phyloP scores from a whole-genome alignment of 2,113 vertebrate species.

The Nannobrachium achirus region DNA sequence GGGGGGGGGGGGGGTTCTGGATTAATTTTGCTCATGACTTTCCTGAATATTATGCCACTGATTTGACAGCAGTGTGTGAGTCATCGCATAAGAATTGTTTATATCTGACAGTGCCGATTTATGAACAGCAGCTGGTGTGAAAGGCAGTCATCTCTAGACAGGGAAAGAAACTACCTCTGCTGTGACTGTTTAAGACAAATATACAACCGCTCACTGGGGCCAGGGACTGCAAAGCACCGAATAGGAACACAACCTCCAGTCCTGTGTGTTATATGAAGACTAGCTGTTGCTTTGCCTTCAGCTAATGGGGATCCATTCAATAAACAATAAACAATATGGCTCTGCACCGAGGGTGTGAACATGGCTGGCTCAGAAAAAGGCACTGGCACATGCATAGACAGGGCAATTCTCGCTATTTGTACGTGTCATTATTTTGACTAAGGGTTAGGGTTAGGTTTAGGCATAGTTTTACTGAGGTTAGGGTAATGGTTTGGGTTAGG shows the following conservation, averaged over 20 bases:
- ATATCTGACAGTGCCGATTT: constrained; percentile 29
- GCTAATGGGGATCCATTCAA: no score
- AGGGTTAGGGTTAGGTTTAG: no score
- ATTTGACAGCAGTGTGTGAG: constrained; percentile 33
- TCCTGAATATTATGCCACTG: not conserved
- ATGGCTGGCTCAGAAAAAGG: constrained; percentile 2
- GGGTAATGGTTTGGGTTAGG: no score
- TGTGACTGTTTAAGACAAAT: constrained; percentile 15
- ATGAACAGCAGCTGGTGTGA: constrained; percentile 19
- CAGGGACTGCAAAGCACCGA: constrained; percentile 3
- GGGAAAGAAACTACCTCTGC: constrained; percentile 4
- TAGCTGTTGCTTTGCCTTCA: no score
- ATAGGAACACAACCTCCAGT: constrained; percentile 30
- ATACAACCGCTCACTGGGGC: constrained; percentile 13
- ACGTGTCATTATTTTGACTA: no score
- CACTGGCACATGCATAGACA: no score
- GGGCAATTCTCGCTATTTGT: no score
- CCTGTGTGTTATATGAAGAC: not conserved
- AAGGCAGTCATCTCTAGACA: constrained; percentile 35
- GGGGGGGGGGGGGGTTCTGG: no score
- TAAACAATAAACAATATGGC: no score
- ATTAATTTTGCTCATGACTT: no score
- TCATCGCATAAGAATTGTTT: constrained; percentile 27
- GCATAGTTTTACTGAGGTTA: no score
- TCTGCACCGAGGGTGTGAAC: not conserved